Evolutionary conservation across 2,888 invertebrate genomes (phyloP).

Genomic region (Meandrusa payeni): DNA sequence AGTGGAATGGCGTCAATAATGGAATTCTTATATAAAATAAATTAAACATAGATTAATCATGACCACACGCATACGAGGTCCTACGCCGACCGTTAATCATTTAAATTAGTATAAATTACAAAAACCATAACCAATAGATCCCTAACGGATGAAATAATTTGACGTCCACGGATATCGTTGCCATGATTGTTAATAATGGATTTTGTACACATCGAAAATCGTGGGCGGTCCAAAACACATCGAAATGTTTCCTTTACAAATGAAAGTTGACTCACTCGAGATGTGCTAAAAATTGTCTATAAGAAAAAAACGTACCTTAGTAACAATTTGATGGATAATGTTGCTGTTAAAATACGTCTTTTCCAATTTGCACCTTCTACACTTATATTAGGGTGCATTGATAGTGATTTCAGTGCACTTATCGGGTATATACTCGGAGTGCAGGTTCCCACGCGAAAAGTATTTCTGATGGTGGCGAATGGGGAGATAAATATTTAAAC

Average conservation of each 20-base stretch:
- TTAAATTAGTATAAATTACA: slow-evolving; percentile 25
- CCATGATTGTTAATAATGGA: slow-evolving; percentile 20
- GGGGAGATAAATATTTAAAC: slow-evolving; percentile 72
- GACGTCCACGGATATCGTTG: slow-evolving; percentile 18
- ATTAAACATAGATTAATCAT: slow-evolving; percentile 54
- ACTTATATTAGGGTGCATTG: slow-evolving; percentile 24
- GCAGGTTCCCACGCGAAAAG: slow-evolving; percentile 70
- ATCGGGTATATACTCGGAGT: slow-evolving; percentile 29
- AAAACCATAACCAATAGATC: slow-evolving; percentile 35
- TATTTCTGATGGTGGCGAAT: slow-evolving; percentile 58
- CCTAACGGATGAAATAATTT: slow-evolving; percentile 26
- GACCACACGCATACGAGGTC: slow-evolving; percentile 60
- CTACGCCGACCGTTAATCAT: slow-evolving; percentile 20
- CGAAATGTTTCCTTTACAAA: slow-evolving; percentile 35
- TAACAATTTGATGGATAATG: slow-evolving; percentile 12
- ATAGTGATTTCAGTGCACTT: slow-evolving; percentile 14
- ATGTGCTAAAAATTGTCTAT: slow-evolving; percentile 61
- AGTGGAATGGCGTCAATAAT: no score
- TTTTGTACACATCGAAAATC: slow-evolving; percentile 27
- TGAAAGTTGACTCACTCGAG: slow-evolving; percentile 47
- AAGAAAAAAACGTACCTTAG: slow-evolving; percentile 38
- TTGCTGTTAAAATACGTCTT: neutral
- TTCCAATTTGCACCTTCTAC: slow-evolving; percentile 28
- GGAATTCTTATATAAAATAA: no score
- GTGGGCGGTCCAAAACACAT: slow-evolving; percentile 42